Evolutionary conservation across 1,140 invertebrate genomes (phyloP).

Genomic region (Drosophila kohkoa): DNA sequence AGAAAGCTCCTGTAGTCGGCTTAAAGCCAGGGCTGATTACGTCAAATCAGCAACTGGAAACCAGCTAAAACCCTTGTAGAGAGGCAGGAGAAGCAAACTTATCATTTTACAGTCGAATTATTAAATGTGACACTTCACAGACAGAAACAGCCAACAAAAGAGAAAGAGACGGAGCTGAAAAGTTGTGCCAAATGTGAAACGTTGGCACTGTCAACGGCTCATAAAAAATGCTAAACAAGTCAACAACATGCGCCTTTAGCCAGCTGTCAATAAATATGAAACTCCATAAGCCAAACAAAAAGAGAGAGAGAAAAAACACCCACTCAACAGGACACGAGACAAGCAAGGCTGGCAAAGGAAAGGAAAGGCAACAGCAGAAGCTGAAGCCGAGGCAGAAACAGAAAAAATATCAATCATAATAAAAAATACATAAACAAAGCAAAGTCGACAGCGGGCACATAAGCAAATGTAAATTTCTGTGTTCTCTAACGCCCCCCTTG

Average conservation of each 20-base stretch:
- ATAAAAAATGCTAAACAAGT: slow-evolving; percentile 63
- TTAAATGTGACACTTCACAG: slow-evolving; percentile 51
- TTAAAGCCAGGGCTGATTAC: slow-evolving; percentile 1
- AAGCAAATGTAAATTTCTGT: slow-evolving; percentile 55
- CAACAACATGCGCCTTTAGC: slow-evolving; percentile 56
- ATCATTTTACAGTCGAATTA: slow-evolving; percentile 48
- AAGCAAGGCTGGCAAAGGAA: not conserved
- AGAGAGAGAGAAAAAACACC: slow-evolving; percentile 4
- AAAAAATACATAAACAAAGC: slow-evolving; percentile 62
- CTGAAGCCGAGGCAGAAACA: slow-evolving; percentile 15
- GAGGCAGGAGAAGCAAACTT: slow-evolving; percentile 15
- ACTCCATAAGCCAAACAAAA: slow-evolving; percentile 43
- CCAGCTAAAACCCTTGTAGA: not conserved
- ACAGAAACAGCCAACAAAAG: slow-evolving; percentile 1
- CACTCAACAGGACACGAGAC: slow-evolving; percentile 1
- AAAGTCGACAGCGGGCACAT: slow-evolving; percentile 54
- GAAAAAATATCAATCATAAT: slow-evolving; percentile 61
- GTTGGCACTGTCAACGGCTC: slow-evolving; percentile 45
- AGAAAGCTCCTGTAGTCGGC: not conserved
- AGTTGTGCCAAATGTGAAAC: slow-evolving; percentile 16
- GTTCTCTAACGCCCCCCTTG: slow-evolving; percentile 13
- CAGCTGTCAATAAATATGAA: slow-evolving; percentile 60
- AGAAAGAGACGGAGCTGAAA: slow-evolving; percentile 13
- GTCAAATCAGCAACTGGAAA: not conserved
- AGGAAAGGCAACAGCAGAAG: slow-evolving; percentile 20